Percentiles rank a stretch among this genome's conserved stretches.
These are phyloP conservation scores for Drosophila yakuba DNA, from an alignment of 1,140 invertebrate genomes.

Conservation along the genomic window DNA sequence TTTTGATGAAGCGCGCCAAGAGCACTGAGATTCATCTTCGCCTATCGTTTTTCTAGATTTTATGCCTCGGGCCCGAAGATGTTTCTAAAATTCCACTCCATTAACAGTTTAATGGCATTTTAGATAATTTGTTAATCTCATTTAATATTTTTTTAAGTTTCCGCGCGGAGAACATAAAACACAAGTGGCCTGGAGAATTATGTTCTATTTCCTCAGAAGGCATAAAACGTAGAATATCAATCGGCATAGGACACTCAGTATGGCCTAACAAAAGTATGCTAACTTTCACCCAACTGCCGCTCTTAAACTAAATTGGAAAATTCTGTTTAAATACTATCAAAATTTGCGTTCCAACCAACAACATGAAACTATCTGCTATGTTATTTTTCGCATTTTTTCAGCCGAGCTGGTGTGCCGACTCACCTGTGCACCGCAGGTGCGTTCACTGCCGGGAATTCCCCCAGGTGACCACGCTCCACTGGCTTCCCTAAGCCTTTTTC, in stretches of 20 bases:
- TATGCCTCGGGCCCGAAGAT: conserved; percentile 16
- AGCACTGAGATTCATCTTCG: conserved; percentile 41
- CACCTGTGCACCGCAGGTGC: conserved; percentile 28
- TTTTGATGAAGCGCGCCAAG: conserved; percentile 26
- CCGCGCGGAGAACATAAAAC: background rate
- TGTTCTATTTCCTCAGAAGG: too few species aligned
- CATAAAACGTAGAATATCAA: background rate
- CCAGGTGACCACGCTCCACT: conserved; percentile 36
- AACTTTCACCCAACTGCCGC: too few species aligned
- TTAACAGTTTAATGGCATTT: conserved; percentile 23
- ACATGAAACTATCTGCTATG: conserved; percentile 7
- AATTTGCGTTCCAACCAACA: background rate
- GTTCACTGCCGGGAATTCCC: conserved; percentile 30
- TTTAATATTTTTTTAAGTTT: background rate
- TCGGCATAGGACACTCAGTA: too few species aligned
- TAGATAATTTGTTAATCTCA: conserved; percentile 19
- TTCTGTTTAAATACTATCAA: background rate
- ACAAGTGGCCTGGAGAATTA: too few species aligned
- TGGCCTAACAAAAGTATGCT: too few species aligned
- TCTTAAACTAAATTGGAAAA: background rate
- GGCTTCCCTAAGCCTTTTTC: conserved; percentile 50
- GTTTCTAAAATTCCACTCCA: conserved; percentile 2
- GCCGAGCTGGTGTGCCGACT: too few species aligned
- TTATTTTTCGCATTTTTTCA: conserved; percentile 1
- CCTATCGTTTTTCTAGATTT: conserved; percentile 29